A percentile compares a stretch with the other conserved stretches of the same genome.
These are phyloP conservation scores for Trichogramma evanescens DNA, from an alignment of 2,888 invertebrate genomes.

Conservation along the genomic window DNA sequence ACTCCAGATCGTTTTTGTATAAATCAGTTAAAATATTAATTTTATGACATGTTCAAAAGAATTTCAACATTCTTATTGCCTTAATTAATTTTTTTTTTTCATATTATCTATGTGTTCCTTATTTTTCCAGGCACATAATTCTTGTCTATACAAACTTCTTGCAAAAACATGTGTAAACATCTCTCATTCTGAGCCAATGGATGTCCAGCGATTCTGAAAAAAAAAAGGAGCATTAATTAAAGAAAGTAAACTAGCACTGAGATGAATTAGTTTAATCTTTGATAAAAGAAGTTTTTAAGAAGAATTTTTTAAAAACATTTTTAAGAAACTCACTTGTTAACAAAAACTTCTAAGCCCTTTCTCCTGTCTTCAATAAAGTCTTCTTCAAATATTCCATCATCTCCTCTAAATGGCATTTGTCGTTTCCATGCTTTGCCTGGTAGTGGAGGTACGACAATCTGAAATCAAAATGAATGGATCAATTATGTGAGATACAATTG, in stretches of 20 bases:
- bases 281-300: background rate
- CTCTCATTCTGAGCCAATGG: slow-evolving; percentile 97
- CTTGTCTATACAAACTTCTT: slow-evolving; percentile 95
- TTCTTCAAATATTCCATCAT: slow-evolving; percentile 99
- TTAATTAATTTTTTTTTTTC: slow-evolving; percentile 15
- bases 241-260: background rate
- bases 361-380: slow-evolving; percentile 98
- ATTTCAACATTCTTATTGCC: slow-evolving; percentile 23
- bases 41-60: slow-evolving; percentile 18
- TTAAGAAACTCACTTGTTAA: slow-evolving; percentile 75
- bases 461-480: slow-evolving; percentile 22
- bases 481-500: background rate
- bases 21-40: slow-evolving; percentile 23
- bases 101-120: slow-evolving; percentile 70
- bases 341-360: slow-evolving; percentile 94
- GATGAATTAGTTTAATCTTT: background rate
- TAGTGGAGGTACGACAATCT: slow-evolving; percentile 97
- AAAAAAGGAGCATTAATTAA: background rate
- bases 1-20: slow-evolving; percentile 18
- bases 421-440: slow-evolving; percentile 98
- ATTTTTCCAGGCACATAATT: slow-evolving; percentile 99
- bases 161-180: slow-evolving; percentile 98
- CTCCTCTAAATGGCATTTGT: slow-evolving; percentile 95
- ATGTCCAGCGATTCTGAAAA: slow-evolving; percentile 88
- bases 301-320: background rate